Evolutionary conservation across 37 sponge, comb jelly and placozoan genomes (phyloP).

Genomic region (Amphimedon queenslandica): DNA sequence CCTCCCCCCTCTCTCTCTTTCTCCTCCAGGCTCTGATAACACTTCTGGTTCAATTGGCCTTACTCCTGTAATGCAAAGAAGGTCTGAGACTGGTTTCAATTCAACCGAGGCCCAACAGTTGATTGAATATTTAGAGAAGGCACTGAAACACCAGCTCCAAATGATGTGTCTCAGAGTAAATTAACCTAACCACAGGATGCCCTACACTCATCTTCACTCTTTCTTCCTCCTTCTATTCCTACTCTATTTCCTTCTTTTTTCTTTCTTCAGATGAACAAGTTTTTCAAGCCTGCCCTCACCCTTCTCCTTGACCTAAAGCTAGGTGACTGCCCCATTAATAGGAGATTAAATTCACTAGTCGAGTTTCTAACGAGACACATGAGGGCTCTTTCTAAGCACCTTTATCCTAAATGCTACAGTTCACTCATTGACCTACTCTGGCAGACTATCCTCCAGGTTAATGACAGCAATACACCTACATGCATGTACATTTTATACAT

Average conservation of each 20-base stretch:
- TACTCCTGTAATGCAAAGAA: neutral
- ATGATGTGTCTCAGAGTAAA: slow-evolving; percentile 58
- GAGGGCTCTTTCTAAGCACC: slow-evolving; percentile 47
- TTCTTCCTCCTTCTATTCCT: neutral
- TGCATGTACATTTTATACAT: no score
- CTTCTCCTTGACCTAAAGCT: slow-evolving; percentile 62
- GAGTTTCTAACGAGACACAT: slow-evolving; percentile 46
- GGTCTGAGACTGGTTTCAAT: slow-evolving; percentile 19
- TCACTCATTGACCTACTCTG: slow-evolving; percentile 41
- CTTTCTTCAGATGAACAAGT: slow-evolving; percentile 60
- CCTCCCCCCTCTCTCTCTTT: neutral
- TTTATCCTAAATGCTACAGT: slow-evolving; percentile 52
- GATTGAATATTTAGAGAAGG: slow-evolving; percentile 34
- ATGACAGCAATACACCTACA: no score
- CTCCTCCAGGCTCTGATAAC: slow-evolving; percentile 2
- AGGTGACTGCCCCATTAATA: slow-evolving; percentile 37
- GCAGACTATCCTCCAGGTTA: slow-evolving; percentile 51
- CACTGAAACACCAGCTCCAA: slow-evolving; percentile 47
- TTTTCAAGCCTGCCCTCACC: slow-evolving; percentile 57
- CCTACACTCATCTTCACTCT: neutral
- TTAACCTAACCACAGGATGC: no score
- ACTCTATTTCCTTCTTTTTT: neutral
- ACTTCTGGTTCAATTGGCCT: neutral
- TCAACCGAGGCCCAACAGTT: slow-evolving; percentile 38
- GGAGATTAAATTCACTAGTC: slow-evolving; percentile 53